Conservation (phyloP, 1,140 invertebrate species). For the Drosophila setifemur region DNA sequence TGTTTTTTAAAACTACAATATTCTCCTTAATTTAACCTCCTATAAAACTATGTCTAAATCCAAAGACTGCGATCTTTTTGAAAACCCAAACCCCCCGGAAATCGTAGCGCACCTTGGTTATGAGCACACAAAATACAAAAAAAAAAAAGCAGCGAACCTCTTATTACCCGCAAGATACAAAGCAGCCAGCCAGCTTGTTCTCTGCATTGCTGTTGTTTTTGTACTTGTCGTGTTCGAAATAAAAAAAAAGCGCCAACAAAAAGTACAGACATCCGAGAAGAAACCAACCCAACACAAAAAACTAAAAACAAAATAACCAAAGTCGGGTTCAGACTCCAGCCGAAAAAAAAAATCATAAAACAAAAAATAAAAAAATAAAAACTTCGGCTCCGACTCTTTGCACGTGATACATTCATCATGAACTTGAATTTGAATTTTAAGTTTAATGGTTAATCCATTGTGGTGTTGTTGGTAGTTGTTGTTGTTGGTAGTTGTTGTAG, state of each 20-base stretch:
- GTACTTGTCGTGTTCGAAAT: conserved; percentile 29
- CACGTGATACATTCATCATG: conserved; percentile 82
- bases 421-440: conserved; percentile 82
- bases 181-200: conserved; percentile 31
- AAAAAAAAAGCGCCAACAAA: conserved; percentile 27
- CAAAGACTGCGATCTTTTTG: no score
- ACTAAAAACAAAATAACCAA: conserved; percentile 48
- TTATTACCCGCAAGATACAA: conserved; percentile 55
- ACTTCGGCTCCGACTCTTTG: conserved; percentile 49
- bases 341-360: conserved; percentile 7
- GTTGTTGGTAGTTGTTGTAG: conserved; percentile 16
- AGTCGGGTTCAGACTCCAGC: conserved; percentile 35
- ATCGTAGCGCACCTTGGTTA: conserved; percentile 30
- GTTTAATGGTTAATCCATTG: conserved; percentile 79
- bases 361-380: background rate
- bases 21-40: no score
- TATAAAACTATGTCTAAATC: background rate
- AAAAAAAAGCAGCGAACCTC: conserved; percentile 27
- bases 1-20: no score
- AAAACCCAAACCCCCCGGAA: conserved; percentile 1
- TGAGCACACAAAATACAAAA: conserved; percentile 13
- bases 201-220: conserved; percentile 22
- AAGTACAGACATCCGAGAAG: conserved; percentile 43
- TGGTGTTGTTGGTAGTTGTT: conserved; percentile 39
- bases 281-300: conserved; percentile 11